Evolutionary conservation across 2,797 vertebrate genomes (phyloP).

Genomic region (Anguilla marmorata): DNA sequence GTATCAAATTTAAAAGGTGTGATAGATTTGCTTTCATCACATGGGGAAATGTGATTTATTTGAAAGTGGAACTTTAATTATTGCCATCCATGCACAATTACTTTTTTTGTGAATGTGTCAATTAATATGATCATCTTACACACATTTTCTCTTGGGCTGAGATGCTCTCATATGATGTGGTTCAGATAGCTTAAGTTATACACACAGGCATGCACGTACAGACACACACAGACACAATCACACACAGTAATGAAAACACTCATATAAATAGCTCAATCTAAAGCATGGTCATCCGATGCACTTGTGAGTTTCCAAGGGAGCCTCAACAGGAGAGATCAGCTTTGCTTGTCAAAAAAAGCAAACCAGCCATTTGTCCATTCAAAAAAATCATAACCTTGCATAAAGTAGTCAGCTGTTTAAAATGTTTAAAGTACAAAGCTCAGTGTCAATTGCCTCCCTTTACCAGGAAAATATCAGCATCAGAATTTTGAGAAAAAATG

Average conservation of each 20-base stretch:
- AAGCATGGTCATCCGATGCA: background rate
- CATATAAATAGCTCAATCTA: background rate
- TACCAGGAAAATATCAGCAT: background rate
- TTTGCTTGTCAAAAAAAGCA: background rate
- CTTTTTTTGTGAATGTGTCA: constrained; percentile 38
- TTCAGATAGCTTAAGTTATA: background rate
- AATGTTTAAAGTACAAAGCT: background rate
- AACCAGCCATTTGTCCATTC: background rate
- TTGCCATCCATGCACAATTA: constrained; percentile 40
- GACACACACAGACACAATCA: background rate
- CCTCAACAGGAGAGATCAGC: background rate
- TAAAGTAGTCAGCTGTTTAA: background rate
- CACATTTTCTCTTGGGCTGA: background rate
- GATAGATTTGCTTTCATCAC: constrained; percentile 31
- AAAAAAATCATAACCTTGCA: background rate
- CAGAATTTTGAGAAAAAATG: background rate
- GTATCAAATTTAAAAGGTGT: constrained; percentile 20
- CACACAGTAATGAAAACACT: background rate
- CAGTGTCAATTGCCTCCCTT: background rate
- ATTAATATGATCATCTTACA: constrained; percentile 38
- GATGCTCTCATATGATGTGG: background rate
- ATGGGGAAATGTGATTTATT: constrained; percentile 26
- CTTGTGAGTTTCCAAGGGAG: background rate
- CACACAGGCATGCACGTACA: background rate
- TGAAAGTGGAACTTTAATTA: constrained; percentile 26